These are phyloP conservation scores for Distichodus sexfasciatus DNA, from an alignment of 2,797 vertebrate species.

Conservation along the genomic window DNA sequence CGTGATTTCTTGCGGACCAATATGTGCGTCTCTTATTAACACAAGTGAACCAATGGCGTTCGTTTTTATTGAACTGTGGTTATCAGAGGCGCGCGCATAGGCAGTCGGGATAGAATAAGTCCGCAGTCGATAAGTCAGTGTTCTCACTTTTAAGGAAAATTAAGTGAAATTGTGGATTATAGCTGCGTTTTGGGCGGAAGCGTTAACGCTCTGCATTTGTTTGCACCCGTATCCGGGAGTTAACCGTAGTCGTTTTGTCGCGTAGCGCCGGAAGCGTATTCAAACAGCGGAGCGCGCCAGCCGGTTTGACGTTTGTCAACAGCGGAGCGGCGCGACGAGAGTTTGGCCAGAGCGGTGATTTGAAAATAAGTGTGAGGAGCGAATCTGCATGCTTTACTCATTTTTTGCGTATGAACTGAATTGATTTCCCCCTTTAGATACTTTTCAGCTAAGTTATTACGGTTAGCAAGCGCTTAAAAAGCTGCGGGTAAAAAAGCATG, in stretches of 20 bases:
- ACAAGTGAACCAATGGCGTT: conserved; percentile 17
- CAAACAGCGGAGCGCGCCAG: conserved; percentile 35
- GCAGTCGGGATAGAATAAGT: neutral
- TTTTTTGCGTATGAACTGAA: neutral
- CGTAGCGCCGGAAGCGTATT: conserved; percentile 28
- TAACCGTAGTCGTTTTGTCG: conserved; percentile 26
- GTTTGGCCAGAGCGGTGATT: neutral
- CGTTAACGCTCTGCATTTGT: neutral
- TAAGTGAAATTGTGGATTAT: neutral
- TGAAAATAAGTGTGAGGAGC: neutral
- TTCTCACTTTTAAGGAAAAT: conserved; percentile 18
- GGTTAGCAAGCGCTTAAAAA: neutral
- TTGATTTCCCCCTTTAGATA: too few species aligned
- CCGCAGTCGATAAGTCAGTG: conserved; percentile 23
- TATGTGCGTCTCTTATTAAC: conserved; percentile 8
- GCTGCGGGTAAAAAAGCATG: conserved; percentile 70
- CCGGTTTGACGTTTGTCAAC: conserved; percentile 46
- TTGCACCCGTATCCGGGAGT: neutral
- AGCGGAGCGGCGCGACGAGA: neutral
- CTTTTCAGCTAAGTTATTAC: neutral
- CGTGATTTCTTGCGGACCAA: conserved; percentile 25
- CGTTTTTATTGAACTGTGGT: neutral
- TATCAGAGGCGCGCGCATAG: conserved; percentile 34
- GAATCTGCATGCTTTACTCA: neutral
- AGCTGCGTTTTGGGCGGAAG: neutral